Evolutionary conservation across 2,113 vertebrate genomes (phyloP), one percentile per base, ranked within the genome.

Genomic region (Rousettus leschenaultii): DNA sequence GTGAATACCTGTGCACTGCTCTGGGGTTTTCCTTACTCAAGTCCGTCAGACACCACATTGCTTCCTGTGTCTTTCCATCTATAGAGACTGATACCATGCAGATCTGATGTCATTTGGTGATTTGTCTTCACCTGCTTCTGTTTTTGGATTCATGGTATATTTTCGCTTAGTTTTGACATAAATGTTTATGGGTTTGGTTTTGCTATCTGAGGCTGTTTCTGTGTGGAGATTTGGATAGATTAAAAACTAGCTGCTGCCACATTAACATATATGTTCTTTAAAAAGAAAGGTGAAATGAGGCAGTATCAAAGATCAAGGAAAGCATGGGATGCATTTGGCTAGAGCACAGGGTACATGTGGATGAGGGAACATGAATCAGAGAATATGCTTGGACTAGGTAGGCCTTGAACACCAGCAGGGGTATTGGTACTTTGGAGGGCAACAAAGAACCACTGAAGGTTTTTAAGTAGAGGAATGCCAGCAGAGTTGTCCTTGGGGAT

Each of bases 161-260:
- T 95, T 91, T 86, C 40, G 87, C 30, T 87, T 86, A 63, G n/a
- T 88, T 95, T 92, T 95, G 53, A 84, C 53, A 53, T 38, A 92
- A 94, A 90, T 95, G 66, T 78, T 70, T 86, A n/a, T 57, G 43
- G 51, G 33, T 68, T 75, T 95, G 45, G n/a, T 93, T 93, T 96
- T 93, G 71, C 71, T 97, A 13, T 96, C 53, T 70, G 68, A 66
- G 33, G 74, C 53, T 92, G 40, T 74, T 87, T 96, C 90, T 75
- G 80, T 45, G 40, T 86, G 70, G 78, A n/a, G 28, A 86, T 91
- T 96, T 96, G 38, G 38, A 10, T 93, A 82, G 40, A 82, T 89
- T 53, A 45, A 74, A 87, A 90, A 63, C 74, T 73, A 45, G 40
- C 35, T 94, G 26, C 53, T 91, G 63, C 15, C 12, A 53, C n/a